phyloP scores from a whole-genome alignment of 2,888 invertebrate species.

The Ametastegia equiseti region DNA sequence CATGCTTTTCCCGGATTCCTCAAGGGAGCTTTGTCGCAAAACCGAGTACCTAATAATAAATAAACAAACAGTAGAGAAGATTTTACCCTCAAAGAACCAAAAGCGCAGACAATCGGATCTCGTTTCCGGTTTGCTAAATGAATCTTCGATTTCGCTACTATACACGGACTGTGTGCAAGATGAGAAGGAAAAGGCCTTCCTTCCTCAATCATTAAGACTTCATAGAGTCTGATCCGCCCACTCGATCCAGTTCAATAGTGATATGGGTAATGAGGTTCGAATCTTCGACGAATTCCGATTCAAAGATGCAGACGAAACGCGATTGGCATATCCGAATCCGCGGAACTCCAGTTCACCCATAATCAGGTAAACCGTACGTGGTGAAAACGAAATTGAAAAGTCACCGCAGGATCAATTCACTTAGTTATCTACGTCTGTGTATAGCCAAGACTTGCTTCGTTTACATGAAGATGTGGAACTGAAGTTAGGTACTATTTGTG shows the following conservation, averaged over 20 bases:
- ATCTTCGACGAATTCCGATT: background rate
- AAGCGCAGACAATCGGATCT: background rate
- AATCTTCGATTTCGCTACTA: background rate
- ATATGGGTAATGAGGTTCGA: background rate
- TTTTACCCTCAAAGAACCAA: background rate
- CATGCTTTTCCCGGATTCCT: too few relatives aligned
- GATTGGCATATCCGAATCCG: background rate
- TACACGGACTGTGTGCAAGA: background rate
- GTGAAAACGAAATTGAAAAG: background rate
- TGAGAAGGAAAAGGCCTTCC: background rate
- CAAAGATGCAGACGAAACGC: constrained; percentile 3
- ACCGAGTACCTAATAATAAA: background rate
- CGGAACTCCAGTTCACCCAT: background rate
- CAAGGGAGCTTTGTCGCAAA: too few relatives aligned
- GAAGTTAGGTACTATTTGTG: too few relatives aligned
- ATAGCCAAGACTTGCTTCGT: too few relatives aligned
- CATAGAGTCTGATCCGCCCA: background rate
- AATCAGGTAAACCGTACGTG: background rate
- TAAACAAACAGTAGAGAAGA: background rate
- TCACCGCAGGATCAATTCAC: too few relatives aligned
- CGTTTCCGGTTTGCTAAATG: background rate
- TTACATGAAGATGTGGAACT: too few relatives aligned
- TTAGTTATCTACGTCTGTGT: too few relatives aligned
- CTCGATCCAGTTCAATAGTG: background rate
- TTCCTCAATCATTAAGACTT: background rate